These are phyloP conservation scores for Megalops cyprinoides DNA, from an alignment of 2,797 vertebrate species.

Conservation along the genomic window DNA sequence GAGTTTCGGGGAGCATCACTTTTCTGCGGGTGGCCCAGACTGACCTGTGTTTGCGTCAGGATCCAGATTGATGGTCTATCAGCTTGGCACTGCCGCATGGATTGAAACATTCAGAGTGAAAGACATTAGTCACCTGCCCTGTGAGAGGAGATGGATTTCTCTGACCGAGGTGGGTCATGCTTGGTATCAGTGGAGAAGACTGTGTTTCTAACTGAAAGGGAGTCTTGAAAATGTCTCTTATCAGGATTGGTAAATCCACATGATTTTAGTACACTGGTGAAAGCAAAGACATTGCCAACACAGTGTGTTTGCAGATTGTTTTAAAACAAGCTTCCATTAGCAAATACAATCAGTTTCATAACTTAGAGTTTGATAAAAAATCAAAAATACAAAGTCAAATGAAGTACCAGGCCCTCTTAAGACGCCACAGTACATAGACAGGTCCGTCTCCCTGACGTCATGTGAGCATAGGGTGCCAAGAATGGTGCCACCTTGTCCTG, in stretches of 20 bases:
- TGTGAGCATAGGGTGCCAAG: no score
- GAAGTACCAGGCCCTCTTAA: no score
- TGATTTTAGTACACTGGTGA: no score
- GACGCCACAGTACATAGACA: no score
- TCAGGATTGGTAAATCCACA: no score
- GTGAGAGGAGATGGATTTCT: slow-evolving; percentile 13
- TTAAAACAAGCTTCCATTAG: no score
- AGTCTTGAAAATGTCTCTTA: neutral
- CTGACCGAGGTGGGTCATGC: neutral
- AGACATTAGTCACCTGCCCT: slow-evolving; percentile 4
- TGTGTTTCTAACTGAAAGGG: neutral
- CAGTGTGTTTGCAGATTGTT: no score
- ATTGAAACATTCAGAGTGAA: slow-evolving; percentile 10
- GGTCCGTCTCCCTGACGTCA: no score
- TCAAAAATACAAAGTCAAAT: no score
- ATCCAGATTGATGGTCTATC: neutral
- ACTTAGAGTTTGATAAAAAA: no score
- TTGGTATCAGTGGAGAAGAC: neutral
- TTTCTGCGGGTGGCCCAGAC: neutral
- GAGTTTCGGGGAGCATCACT: neutral
- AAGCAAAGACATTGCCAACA: neutral
- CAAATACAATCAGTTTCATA: no score
- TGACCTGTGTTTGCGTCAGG: neutral
- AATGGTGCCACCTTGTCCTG: no score
- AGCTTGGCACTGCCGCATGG: neutral